Evolutionary conservation across 2,888 invertebrate species (phyloP).

Genomic region (Cryptocheilus praepositus): DNA sequence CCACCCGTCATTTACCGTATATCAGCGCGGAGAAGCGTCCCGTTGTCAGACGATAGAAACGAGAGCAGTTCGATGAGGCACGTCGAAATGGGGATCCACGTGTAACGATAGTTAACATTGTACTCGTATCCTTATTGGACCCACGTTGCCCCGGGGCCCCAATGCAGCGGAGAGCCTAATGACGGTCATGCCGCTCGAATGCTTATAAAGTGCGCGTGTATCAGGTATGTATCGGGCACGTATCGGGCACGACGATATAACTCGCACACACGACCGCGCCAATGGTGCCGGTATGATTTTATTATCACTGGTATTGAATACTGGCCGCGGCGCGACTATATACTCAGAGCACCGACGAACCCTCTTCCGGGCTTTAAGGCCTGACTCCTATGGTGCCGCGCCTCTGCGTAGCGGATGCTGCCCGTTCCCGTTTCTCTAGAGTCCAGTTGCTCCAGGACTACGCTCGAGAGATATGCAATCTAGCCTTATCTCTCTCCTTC

Average conservation of each 20-base stretch:
- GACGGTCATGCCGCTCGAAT: slow-evolving; percentile 38
- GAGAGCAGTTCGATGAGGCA: slow-evolving; percentile 3
- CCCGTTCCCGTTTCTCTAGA: slow-evolving; percentile 67
- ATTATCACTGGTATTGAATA: slow-evolving; percentile 54
- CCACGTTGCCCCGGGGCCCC: slow-evolving; percentile 15
- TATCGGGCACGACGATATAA: slow-evolving; percentile 21
- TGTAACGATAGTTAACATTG: slow-evolving; percentile 8
- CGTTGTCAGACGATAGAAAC: neutral
- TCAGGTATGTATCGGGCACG: slow-evolving; percentile 12
- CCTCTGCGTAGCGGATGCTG: slow-evolving; percentile 63
- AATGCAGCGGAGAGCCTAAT: slow-evolving; percentile 32
- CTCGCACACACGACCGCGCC: slow-evolving; percentile 20
- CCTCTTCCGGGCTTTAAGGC: slow-evolving; percentile 59
- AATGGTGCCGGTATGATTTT: slow-evolving; percentile 49
- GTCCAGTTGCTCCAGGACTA: slow-evolving; percentile 57
- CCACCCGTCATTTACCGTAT: too few species aligned
- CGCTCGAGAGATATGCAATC: slow-evolving; percentile 49
- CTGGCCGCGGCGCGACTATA: slow-evolving; percentile 18
- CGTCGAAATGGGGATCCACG: slow-evolving; percentile 5
- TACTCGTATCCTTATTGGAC: neutral
- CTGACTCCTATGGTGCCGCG: slow-evolving; percentile 48
- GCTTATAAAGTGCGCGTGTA: slow-evolving; percentile 10
- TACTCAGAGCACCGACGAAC: slow-evolving; percentile 43
- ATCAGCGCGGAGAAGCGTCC: too few species aligned
- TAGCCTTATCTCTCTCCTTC: slow-evolving; percentile 5